Evolutionary conservation across 2,113 vertebrate genomes (phyloP), one percentile per base, ranked within the genome.

Genomic region (Diadophis punctatus): DNA sequence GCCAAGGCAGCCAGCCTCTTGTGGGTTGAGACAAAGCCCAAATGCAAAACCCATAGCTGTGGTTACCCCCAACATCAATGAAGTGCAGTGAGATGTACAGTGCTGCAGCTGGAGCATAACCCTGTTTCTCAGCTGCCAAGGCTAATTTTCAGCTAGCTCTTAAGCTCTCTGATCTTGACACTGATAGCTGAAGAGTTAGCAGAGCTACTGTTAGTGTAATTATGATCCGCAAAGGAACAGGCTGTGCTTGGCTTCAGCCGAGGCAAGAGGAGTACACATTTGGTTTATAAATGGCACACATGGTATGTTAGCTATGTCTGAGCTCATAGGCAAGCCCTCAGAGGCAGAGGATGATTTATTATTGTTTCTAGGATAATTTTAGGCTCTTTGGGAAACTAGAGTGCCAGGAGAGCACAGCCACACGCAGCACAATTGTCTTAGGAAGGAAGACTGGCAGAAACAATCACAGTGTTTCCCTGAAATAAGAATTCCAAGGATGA

Each of bases 101-200:
- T 89, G 43, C 9, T 0, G 89, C 87, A 55, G 74, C 18, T 2
- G 0, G 46, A 3, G n/a, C 4, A 4, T 92, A 39, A 91, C 34
- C 12, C 0, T 0, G 0, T 34, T 90, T 91, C 91, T 3, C 56
- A 48, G 96, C 95, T 89, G 89, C 95, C 94, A 94, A 93, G 92
- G 90, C 93, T 95, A 95, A 87, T 86, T 53, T 60, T 55, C 93
- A 95, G 91, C 90, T 87, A 92, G 90, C 0, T 12, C 91, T 55
- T 87, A 46, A 93, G 43, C 90, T 88, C 91, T 74, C 43, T n/a
- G 87, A 74, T 94, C 91, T 56, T 60, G 0, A 0, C 0, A 0
- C 3, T 0, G 1, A 63, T 86, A 90, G 30, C 49, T n/a, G 63
- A 84, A 90, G 80, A 68, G 89, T 91, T 52, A 7, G 8, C 89